Conservation (phyloP, 2,113 vertebrate species). For the Datnioides undecimradiatus region DNA sequence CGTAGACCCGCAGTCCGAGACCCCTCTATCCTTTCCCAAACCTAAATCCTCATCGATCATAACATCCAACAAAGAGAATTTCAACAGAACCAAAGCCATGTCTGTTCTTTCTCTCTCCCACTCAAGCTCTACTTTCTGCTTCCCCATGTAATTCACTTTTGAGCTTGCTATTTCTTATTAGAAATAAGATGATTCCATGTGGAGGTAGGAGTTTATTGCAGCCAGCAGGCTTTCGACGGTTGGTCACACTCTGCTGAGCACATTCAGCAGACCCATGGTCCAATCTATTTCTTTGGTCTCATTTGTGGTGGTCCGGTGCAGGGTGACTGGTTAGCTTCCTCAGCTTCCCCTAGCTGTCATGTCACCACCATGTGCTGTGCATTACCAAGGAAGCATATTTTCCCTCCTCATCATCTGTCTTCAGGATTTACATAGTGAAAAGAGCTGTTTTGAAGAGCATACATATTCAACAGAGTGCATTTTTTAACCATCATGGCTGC, state of each 20-base stretch:
- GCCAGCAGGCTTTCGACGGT: slow-evolving; percentile 48
- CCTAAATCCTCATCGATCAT: slow-evolving; percentile 51
- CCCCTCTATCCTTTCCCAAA: slow-evolving; percentile 48
- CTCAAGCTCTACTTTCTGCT: slow-evolving; percentile 21
- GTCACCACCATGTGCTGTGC: slow-evolving; percentile 14
- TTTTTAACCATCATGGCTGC: slow-evolving; percentile 43
- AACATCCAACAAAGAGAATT: slow-evolving; percentile 59
- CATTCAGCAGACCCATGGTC: slow-evolving; percentile 53
- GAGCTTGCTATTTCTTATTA: slow-evolving; percentile 18
- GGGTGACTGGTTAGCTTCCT: slow-evolving; percentile 53
- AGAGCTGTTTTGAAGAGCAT: slow-evolving; percentile 25
- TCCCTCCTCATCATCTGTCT: slow-evolving; percentile 7
- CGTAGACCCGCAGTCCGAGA: slow-evolving; percentile 49
- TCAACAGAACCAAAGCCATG: slow-evolving; percentile 16
- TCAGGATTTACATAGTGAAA: slow-evolving; percentile 20
- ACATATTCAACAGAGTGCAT: slow-evolving; percentile 24
- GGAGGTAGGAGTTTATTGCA: slow-evolving; percentile 53
- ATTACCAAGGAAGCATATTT: slow-evolving; percentile 2
- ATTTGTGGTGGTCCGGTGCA: slow-evolving; percentile 58
- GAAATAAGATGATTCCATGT: slow-evolving; percentile 40
- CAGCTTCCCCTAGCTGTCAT: slow-evolving; percentile 58
- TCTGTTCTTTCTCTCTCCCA: slow-evolving; percentile 34
- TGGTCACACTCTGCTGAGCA: slow-evolving; percentile 66
- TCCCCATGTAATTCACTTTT: slow-evolving; percentile 1
- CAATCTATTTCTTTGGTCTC: slow-evolving; percentile 59